A percentile compares a stretch with the other conserved stretches of the same genome.
phyloP scores from a whole-genome alignment of 2,113 vertebrate genomes.

The Jaculus jaculus region DNA sequence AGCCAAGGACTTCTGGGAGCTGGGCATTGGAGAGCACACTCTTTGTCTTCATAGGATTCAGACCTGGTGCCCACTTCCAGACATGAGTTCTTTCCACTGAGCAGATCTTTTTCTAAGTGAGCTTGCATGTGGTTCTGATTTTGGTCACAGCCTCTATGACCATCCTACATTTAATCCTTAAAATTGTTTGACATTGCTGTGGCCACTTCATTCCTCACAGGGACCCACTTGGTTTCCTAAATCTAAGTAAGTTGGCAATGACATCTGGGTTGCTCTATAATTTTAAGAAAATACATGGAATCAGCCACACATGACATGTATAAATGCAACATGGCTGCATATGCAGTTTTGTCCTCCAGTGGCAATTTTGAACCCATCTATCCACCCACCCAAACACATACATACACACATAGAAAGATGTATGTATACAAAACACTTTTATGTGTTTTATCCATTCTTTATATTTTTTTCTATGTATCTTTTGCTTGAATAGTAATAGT shows the following conservation, averaged over 20 bases:
- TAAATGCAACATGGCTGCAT: neutral
- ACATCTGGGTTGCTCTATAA: neutral
- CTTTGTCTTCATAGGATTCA: too few relatives aligned
- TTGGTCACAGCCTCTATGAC: neutral
- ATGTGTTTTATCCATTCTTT: neutral
- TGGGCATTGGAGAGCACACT: too few relatives aligned
- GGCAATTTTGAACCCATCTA: neutral
- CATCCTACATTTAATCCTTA: neutral
- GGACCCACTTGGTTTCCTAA: neutral
- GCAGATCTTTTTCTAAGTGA: neutral
- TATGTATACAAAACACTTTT: neutral
- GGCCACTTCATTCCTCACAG: neutral
- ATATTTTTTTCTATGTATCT: neutral
- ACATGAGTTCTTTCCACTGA: too few relatives aligned
- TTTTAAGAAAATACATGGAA: neutral
- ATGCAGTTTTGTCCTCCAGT: neutral
- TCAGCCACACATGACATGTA: neutral
- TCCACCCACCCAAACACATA: neutral
- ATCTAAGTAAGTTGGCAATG: neutral
- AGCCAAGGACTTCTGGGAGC: too few relatives aligned
- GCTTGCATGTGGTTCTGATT: neutral
- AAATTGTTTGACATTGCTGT: neutral
- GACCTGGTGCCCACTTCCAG: too few relatives aligned
- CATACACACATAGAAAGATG: neutral
- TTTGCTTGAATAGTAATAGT: conserved; percentile 36